A percentile compares a stretch with the other conserved stretches of the same genome.
Conservation (phyloP, 2,888 invertebrate genomes). For the Tipula vernalis region DNA sequence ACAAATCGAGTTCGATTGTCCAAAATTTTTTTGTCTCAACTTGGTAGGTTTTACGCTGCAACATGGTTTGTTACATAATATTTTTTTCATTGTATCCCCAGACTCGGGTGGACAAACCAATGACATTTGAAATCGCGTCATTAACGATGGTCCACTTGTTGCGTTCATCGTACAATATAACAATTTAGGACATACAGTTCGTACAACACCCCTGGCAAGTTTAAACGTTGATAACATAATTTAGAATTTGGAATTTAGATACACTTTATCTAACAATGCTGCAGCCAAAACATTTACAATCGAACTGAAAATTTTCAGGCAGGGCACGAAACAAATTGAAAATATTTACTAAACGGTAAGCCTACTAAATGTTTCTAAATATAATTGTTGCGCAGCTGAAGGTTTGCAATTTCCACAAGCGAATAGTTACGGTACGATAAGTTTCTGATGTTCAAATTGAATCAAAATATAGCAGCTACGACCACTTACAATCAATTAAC, state of each 20-base stretch:
- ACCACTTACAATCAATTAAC: no score
- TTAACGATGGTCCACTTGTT: background rate
- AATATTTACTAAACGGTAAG: background rate
- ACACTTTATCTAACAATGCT: background rate
- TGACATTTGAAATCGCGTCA: background rate
- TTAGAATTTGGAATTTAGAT: background rate
- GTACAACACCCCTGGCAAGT: background rate
- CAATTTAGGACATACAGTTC: background rate
- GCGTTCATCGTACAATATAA: background rate
- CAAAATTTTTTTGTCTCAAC: background rate
- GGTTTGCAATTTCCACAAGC: no score
- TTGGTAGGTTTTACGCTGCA: background rate
- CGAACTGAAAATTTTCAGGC: background rate
- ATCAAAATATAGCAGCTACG: no score
- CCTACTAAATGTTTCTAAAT: background rate
- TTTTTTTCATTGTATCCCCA: background rate
- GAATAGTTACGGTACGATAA: no score
- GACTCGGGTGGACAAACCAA: background rate
- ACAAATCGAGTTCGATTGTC: background rate
- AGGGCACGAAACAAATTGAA: background rate
- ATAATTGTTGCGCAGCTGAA: background rate
- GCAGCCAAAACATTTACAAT: background rate
- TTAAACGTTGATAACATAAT: background rate
- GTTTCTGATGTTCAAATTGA: no score
- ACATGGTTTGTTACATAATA: background rate